Conservation (phyloP, 1,140 invertebrate species). For the Leptinotarsa texana region DNA sequence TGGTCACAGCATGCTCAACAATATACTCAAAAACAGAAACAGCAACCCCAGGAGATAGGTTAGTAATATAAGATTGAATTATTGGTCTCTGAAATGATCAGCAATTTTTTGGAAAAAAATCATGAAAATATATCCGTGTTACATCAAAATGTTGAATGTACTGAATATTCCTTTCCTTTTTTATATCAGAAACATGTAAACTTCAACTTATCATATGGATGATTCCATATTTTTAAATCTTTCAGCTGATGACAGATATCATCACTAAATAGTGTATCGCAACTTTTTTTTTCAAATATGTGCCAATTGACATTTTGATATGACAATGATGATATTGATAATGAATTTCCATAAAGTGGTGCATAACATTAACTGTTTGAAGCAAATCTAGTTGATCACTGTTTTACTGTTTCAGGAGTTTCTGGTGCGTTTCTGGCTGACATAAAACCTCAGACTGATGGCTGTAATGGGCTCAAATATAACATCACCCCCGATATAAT, state of each 20-base stretch:
- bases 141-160: conserved; percentile 9
- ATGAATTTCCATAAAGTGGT: no score
- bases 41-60: conserved; percentile 81
- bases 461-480: conserved; percentile 95
- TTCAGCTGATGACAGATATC: no score
- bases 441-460: conserved; percentile 96
- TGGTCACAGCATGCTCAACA: conserved; percentile 86
- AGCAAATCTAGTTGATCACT: neutral
- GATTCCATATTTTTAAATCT: no score
- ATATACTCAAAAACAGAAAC: conserved; percentile 74
- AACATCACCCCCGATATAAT: conserved; percentile 97
- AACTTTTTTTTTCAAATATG: no score
- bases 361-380: neutral
- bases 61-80: conserved; percentile 36
- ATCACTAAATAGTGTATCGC: no score
- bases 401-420: conserved; percentile 63
- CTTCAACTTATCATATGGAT: no score
- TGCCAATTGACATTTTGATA: no score
- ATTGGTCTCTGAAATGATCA: no score
- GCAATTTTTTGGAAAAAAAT: neutral
- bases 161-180: no score
- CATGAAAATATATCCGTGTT: neutral
- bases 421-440: conserved; percentile 89
- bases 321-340: no score
- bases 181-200: no score